Conservation (phyloP, 1,140 invertebrate genomes). For the Babylonia areolata region DNA sequence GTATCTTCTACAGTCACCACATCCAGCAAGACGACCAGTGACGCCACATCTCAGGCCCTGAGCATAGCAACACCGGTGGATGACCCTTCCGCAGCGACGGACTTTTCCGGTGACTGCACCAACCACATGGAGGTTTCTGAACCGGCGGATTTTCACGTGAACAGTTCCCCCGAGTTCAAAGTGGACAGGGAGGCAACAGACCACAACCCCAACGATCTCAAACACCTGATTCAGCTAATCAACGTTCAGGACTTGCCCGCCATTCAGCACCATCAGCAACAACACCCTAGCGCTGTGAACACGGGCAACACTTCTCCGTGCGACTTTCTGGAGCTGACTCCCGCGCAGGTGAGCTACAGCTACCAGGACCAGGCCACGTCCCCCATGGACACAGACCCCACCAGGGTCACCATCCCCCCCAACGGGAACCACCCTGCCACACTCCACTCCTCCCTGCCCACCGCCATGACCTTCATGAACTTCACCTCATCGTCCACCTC, state of each 20-base stretch:
- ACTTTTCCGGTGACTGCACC: background rate
- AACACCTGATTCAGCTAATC: background rate
- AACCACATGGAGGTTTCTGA: background rate
- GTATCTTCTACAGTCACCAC: background rate
- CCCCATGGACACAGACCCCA: background rate
- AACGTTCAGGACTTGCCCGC: background rate
- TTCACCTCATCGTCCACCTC: slow-evolving; percentile 7
- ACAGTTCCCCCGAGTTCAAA: background rate
- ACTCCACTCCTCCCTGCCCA: background rate
- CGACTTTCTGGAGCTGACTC: background rate
- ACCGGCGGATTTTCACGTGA: background rate
- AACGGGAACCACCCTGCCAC: background rate
- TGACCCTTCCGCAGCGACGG: background rate
- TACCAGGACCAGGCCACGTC: background rate
- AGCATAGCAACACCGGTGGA: background rate
- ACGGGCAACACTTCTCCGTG: background rate
- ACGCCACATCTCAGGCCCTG: background rate
- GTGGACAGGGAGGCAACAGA: background rate
- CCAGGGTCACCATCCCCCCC: background rate
- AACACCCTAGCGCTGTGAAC: background rate
- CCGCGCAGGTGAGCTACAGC: background rate
- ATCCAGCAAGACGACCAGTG: background rate
- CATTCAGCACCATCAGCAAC: background rate
- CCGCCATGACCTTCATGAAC: slow-evolving; percentile 15
- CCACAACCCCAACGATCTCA: background rate